Evolutionary conservation across 2,888 invertebrate genomes (phyloP).

Genomic region (Caenorhabditis wallacei): DNA sequence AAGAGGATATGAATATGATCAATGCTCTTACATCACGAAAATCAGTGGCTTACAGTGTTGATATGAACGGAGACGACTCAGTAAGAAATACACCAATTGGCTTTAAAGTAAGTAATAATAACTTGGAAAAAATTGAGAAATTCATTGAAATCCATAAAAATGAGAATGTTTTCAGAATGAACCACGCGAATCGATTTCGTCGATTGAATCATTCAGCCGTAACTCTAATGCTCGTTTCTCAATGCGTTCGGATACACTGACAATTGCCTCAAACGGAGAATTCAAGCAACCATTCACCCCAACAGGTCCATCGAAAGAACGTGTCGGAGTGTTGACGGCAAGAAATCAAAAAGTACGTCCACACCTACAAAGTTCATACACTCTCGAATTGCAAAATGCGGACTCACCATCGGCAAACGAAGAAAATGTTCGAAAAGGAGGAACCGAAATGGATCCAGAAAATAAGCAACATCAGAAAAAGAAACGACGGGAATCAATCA

Average conservation of each 20-base stretch:
- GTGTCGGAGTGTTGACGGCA: constrained; percentile 21
- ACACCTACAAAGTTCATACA: constrained; percentile 30
- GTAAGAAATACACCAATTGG: constrained; percentile 22
- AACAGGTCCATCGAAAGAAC: constrained; percentile 23
- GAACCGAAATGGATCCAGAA: background rate
- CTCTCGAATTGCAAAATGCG: constrained; percentile 13
- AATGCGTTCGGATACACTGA: constrained; percentile 1
- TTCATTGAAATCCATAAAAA: background rate
- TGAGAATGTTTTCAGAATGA: constrained; percentile 24
- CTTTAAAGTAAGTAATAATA: constrained; percentile 7
- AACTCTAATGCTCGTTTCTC: constrained; percentile 11
- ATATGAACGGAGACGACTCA: constrained; percentile 7
- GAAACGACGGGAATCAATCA: constrained; percentile 21
- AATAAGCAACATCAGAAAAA: background rate
- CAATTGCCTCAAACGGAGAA: constrained; percentile 9
- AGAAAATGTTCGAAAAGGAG: constrained; percentile 32
- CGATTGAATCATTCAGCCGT: constrained; percentile 23
- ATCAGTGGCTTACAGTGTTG: constrained; percentile 35
- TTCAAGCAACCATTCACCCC: constrained; percentile 46
- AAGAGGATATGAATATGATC: constrained; percentile 18
- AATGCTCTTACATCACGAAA: constrained; percentile 38
- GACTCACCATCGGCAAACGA: constrained; percentile 43
- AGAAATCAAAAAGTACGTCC: constrained; percentile 41
- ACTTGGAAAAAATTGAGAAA: background rate
- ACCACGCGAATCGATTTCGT: constrained; percentile 38